Evolutionary conservation across 1,140 invertebrate genomes (phyloP).

Genomic region (Neoseiulus cucumeris): DNA sequence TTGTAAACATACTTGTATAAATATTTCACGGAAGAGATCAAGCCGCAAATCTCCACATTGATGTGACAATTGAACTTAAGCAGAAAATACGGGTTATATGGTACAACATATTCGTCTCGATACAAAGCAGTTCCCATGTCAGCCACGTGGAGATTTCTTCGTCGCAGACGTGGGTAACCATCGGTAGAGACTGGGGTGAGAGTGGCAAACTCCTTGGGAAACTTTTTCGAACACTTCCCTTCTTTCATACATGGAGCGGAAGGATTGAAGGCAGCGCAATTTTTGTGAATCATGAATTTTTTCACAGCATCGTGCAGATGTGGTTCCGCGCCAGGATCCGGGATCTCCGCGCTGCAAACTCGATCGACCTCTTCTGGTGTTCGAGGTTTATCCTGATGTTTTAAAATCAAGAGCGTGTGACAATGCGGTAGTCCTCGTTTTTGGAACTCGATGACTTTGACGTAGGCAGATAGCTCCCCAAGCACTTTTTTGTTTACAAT

Average conservation of each 20-base stretch:
- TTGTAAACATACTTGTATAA: conserved; percentile 26
- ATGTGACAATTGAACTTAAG: conserved; percentile 24
- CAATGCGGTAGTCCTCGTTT: conserved; percentile 27
- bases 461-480: conserved; percentile 18
- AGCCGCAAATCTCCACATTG: conserved; percentile 24
- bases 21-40: conserved; percentile 24
- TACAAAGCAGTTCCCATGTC: conserved; percentile 10
- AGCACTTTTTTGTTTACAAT: conserved; percentile 18
- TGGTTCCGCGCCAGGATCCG: conserved; percentile 28
- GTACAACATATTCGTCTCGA: conserved; percentile 23
- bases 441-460: conserved; percentile 24
- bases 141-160: conserved; percentile 16
- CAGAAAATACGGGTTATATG: conserved; percentile 23
- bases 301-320: conserved; percentile 24
- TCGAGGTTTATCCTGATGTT: conserved; percentile 14
- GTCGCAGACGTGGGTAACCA: conserved; percentile 15
- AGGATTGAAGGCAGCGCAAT: conserved; percentile 20
- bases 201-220: conserved; percentile 15
- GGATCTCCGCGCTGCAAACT: conserved; percentile 35
- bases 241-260: conserved; percentile 21
- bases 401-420: conserved; percentile 19
- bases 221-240: conserved; percentile 19
- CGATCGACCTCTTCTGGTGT: conserved; percentile 27
- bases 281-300: conserved; percentile 27
- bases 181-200: background rate